Evolutionary conservation across 2,113 vertebrate species (phyloP).

Genomic region (Zapus hudsonius): DNA sequence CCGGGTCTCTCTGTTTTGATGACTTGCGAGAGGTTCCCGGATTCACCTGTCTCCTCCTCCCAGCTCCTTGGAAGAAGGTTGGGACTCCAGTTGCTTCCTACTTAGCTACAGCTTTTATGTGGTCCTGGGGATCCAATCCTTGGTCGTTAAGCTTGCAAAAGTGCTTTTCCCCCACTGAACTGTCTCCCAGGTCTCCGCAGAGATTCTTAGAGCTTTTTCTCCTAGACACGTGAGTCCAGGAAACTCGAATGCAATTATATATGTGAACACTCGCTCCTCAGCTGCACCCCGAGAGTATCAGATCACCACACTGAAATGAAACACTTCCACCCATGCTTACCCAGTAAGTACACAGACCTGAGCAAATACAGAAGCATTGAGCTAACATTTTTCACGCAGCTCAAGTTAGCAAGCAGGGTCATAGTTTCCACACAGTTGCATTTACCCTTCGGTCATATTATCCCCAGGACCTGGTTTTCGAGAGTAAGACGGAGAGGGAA

Average conservation of each 20-base stretch:
- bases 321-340: conserved; percentile 45
- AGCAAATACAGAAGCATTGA: conserved; percentile 61
- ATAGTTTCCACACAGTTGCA: conserved; percentile 64
- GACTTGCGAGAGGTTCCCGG: too few relatives aligned
- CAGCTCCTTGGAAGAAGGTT: too few relatives aligned
- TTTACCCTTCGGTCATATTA: conserved; percentile 68
- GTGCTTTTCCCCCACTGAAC: too few relatives aligned
- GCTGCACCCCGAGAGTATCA: not conserved
- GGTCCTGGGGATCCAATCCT: too few relatives aligned
- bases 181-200: too few relatives aligned
- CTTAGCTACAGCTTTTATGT: too few relatives aligned
- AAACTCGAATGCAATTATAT: not conserved
- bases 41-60: too few relatives aligned
- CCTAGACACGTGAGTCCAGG: not conserved
- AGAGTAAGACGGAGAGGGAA: conserved; percentile 36
- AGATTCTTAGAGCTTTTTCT: not conserved
- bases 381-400: conserved; percentile 32
- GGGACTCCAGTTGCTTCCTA: too few relatives aligned
- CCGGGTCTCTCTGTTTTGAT: too few relatives aligned
- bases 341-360: conserved; percentile 67
- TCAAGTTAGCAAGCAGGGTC: conserved; percentile 64
- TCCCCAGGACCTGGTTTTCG: conserved; percentile 45
- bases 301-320: conserved; percentile 64
- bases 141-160: too few relatives aligned
- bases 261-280: conserved; percentile 12